phyloP scores from a whole-genome alignment of 2,888 invertebrate species.

The Caenorhabditis sulstoni region DNA sequence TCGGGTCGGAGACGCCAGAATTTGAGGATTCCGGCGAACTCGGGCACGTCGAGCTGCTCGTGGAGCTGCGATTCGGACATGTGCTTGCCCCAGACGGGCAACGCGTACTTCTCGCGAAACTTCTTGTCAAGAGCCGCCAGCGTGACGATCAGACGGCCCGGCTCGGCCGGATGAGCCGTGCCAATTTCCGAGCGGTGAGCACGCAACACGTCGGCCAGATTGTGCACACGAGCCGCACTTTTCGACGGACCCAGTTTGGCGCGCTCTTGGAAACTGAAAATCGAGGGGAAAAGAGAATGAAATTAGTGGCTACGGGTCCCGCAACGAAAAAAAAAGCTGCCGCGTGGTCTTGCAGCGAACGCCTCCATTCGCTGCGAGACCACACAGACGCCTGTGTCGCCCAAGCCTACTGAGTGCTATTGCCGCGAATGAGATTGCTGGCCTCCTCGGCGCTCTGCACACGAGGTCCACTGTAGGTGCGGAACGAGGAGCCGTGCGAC shows the following conservation, averaged over 20 bases:
- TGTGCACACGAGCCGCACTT: constrained; percentile 15
- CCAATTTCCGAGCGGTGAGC: constrained; percentile 27
- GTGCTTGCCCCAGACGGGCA: constrained; percentile 50
- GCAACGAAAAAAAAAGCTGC: too few relatives aligned
- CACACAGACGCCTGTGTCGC: too few relatives aligned
- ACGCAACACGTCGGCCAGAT: constrained; percentile 28
- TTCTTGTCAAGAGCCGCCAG: constrained; percentile 18
- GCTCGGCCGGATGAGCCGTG: constrained; percentile 16
- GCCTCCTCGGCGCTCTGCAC: background rate
- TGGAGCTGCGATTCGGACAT: constrained; percentile 44
- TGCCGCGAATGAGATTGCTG: background rate
- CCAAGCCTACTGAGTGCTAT: too few relatives aligned
- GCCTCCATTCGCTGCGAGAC: too few relatives aligned
- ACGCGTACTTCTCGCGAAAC: constrained; percentile 27
- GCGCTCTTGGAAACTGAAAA: constrained; percentile 30
- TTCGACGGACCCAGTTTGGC: constrained; percentile 28
- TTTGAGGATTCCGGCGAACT: constrained; percentile 9
- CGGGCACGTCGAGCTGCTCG: constrained; percentile 3
- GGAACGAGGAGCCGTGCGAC: constrained; percentile 37
- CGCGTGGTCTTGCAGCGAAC: too few relatives aligned
- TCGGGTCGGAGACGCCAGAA: constrained; percentile 17
- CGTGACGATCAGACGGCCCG: constrained; percentile 23
- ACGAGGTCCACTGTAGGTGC: background rate
- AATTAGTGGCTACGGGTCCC: too few relatives aligned
- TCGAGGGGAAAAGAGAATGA: background rate